Evolutionary conservation across 2,888 invertebrate genomes (phyloP).

Genomic region (Bimastos eiseni): DNA sequence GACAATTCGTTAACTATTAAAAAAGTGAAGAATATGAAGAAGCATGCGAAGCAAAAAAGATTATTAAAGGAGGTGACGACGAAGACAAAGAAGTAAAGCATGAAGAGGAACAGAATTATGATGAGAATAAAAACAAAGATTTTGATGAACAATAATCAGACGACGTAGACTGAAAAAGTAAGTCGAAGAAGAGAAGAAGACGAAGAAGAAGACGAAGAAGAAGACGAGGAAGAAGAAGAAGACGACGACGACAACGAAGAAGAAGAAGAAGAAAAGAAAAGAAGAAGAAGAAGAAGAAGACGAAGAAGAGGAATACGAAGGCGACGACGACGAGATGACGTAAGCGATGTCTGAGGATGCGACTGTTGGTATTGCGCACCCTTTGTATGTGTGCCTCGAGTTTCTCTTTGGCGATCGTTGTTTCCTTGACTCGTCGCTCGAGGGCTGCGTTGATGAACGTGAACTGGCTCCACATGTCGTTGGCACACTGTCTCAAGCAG

Average conservation of each 20-base stretch:
- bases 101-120: neutral
- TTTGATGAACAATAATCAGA: neutral
- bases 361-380: slow-evolving; percentile 44
- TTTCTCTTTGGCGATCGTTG: slow-evolving; percentile 61
- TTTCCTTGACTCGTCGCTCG: slow-evolving; percentile 59
- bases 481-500: slow-evolving; percentile 58
- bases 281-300: neutral
- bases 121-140: neutral
- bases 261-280: neutral
- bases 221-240: neutral
- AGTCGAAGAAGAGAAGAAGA: neutral
- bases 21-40: neutral
- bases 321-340: neutral
- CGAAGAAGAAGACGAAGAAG: neutral
- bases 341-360: no score
- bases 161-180: neutral
- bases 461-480: slow-evolving; percentile 63
- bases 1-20: neutral
- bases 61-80: neutral
- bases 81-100: neutral
- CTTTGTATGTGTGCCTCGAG: slow-evolving; percentile 61
- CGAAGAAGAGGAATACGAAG: no score
- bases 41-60: neutral
- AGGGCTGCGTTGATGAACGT: slow-evolving; percentile 61
- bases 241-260: neutral